Percentiles rank a stretch among this genome's conserved stretches.
Conservation (phyloP, 2,888 invertebrate species). For the Lasius fuliginosus region DNA sequence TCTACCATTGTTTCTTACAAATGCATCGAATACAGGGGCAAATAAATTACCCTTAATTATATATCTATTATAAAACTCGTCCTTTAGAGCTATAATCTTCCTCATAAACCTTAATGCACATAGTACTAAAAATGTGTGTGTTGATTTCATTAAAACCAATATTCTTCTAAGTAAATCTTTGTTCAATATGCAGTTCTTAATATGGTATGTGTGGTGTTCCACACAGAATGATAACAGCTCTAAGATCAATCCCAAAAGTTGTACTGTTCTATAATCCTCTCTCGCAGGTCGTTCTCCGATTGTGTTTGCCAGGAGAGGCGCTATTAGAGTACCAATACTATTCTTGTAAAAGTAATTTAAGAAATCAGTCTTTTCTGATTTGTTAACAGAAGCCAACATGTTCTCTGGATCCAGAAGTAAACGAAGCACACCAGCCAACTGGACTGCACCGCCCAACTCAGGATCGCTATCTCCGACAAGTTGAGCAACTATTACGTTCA, state of each 20-base stretch:
- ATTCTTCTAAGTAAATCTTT: constrained; percentile 98
- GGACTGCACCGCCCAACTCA: constrained; percentile 98
- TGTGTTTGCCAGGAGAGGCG: constrained; percentile 97
- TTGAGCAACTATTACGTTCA: constrained; percentile 99
- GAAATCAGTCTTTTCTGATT: constrained; percentile 99
- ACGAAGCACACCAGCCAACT: constrained; percentile 97
- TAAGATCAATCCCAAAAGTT: constrained; percentile 96
- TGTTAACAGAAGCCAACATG: constrained; percentile 97
- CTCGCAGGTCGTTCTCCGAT: constrained; percentile 95
- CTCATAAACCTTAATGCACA: constrained; percentile 98
- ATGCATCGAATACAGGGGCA: constrained; percentile 98
- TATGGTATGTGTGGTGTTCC: constrained; percentile 99
- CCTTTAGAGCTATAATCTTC: constrained; percentile 98
- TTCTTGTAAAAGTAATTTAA: constrained; percentile 99
- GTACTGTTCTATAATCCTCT: constrained; percentile 99
- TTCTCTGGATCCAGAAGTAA: constrained; percentile 98
- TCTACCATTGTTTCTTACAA: constrained; percentile 98
- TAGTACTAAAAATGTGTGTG: constrained; percentile 98
- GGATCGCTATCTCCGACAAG: constrained; percentile 99
- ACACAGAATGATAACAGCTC: constrained; percentile 99
- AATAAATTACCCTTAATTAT: constrained; percentile 98
- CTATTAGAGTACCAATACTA: constrained; percentile 98
- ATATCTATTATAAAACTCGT: constrained; percentile 99
- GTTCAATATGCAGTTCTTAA: constrained; percentile 98
- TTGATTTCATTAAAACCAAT: constrained; percentile 98